Evolutionary conservation across 2,797 vertebrate genomes (phyloP), one percentile per base, ranked within the genome.

Genomic region (Alectoris magna): DNA sequence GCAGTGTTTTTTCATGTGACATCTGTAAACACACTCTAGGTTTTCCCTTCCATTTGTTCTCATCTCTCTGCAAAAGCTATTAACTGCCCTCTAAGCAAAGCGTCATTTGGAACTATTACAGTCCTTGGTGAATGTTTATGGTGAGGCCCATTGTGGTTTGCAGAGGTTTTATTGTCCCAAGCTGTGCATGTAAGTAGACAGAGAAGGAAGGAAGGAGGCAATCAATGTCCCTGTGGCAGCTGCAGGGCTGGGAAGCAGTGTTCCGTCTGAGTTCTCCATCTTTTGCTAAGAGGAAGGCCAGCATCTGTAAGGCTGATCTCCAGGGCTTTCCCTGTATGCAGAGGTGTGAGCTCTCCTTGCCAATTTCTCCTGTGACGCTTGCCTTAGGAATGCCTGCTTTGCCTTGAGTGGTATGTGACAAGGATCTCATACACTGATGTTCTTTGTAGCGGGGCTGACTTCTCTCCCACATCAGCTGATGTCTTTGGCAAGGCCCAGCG

Each of bases 41-140:
- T 82, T 84, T 84, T 68, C 79, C 60, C 51, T 87, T 53, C 51
- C 19, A 6, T 94, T 91, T 87, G 56, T 88, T 88, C 43, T 76
- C 1, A 0, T 31, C 23, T 39, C 44, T 68, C 68, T 88, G 78
- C 26, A 76, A 78, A 72, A 73, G 84, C 76, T 39, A 43, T 76
- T 63, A 8, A 18, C n/a, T 18, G n/a, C 70, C 68, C 71, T 88
- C 71, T 39, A 23, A 87, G 78, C 34, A 31, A 64, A 84, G 58
- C 39, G 31, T 53, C 29, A 41, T 79, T 53, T 67, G 74, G 63
- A 81, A 55, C 49, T 63, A 14, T 77, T 59, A 23, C 2, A 67
- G 67, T 34, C 48, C 68, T 70, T 10, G 1, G 56, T 4, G 23
- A 78, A 70, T 44, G 74, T 60, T 83, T 87, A 46, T 23, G n/a